phyloP scores from a whole-genome alignment of 2,797 vertebrate species.

The Sebastes diaconus region DNA sequence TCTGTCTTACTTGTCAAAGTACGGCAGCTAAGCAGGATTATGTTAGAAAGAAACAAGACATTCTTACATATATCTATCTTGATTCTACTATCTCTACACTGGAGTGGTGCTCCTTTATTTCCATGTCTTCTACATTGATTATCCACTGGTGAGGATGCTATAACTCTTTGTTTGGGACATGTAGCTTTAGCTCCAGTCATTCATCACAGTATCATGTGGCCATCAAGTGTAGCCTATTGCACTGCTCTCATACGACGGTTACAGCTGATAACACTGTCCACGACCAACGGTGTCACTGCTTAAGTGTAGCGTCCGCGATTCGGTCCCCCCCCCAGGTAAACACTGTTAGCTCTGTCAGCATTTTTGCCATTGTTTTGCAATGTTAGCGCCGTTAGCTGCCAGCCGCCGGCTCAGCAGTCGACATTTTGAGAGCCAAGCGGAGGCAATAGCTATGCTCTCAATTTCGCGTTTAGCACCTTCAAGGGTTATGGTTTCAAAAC shows the following conservation, averaged over 20 bases:
- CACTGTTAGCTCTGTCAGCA: not conserved
- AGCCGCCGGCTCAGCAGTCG: not conserved
- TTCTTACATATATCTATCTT: not conserved
- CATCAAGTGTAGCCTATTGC: not conserved
- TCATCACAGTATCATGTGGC: not conserved
- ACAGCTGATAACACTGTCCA: too few species aligned
- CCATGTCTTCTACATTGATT: not conserved
- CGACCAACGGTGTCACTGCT: too few species aligned
- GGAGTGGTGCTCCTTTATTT: not conserved
- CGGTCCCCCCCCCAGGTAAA: not conserved
- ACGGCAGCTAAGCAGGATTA: not conserved
- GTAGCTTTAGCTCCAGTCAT: not conserved
- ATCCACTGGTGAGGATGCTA: not conserved
- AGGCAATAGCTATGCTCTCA: too few species aligned
- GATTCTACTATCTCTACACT: too few species aligned
- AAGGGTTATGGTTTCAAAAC: not conserved
- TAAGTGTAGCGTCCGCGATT: too few species aligned
- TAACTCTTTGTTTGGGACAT: not conserved
- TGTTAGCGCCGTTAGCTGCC: not conserved
- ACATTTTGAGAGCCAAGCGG: not conserved
- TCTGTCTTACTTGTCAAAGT: not conserved
- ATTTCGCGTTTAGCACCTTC: not conserved
- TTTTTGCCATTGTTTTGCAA: too few species aligned
- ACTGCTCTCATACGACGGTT: too few species aligned
- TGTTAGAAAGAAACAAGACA: not conserved